Evolutionary conservation across 1,140 invertebrate genomes (phyloP).

Genomic region (Gonioctena quinquepunctata): DNA sequence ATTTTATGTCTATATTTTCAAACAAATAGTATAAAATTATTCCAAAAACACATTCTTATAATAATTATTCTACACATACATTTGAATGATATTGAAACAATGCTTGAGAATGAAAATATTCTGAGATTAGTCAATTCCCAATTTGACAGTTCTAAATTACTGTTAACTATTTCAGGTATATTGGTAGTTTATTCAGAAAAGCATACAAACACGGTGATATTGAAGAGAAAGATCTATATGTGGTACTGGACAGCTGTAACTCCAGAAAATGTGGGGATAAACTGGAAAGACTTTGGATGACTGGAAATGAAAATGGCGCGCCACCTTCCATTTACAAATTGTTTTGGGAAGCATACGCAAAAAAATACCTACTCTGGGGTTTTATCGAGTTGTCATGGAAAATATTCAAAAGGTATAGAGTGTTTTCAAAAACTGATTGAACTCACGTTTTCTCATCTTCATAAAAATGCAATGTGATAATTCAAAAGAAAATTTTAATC

Average conservation of each 20-base stretch:
- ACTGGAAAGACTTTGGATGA: constrained; percentile 5
- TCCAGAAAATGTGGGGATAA: constrained; percentile 1
- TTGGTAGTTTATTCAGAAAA: neutral
- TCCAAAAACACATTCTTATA: too few species aligned
- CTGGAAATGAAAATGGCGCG: neutral
- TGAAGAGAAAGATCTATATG: constrained; percentile 7
- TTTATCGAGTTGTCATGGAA: neutral
- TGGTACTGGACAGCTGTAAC: neutral
- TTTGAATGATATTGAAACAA: too few species aligned
- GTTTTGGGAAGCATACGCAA: neutral
- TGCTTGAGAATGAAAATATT: too few species aligned
- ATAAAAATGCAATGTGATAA: neutral
- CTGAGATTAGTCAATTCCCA: too few species aligned
- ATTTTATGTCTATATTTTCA: too few species aligned
- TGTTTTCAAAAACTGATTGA: neutral
- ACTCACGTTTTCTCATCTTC: neutral
- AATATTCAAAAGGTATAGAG: neutral
- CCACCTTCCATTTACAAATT: neutral
- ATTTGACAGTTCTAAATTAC: too few species aligned
- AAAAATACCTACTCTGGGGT: neutral
- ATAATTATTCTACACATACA: too few species aligned
- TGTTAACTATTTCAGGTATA: constrained; percentile 4
- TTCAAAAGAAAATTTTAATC: too few species aligned
- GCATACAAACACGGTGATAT: neutral
- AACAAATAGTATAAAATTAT: too few species aligned